Base-by-base conservation (phyloP, 1,140 invertebrate species). In the Zaprionus davidi region DNA sequence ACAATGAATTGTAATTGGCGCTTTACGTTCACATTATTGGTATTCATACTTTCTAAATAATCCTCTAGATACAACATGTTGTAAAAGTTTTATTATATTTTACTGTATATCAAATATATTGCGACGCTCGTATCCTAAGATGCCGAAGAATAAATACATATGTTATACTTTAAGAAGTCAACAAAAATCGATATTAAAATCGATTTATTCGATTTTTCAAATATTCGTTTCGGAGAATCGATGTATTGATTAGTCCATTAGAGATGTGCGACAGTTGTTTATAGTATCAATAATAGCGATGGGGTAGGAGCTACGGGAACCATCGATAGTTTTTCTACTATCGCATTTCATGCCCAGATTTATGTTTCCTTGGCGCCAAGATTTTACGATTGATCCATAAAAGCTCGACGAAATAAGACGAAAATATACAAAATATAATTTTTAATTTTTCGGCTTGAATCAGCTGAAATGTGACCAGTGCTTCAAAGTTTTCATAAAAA, bases 41-140 rank as follows among this genome's bases (percentile, higher is more conserved):
- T 91, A 1, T 90, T 96, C 97, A 95, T 95, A 98, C 97, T 98
- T 95, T 99, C 98, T 65, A 99, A 94, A 94, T 98, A 99, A 95
- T 99, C 98, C 94, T 99, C 98, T 75, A 99, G 94, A 93, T 98
- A 99, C 93, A 99, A 94, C 98, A 99, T 98, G 6, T 44, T n/a
- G 5, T 41, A 17, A 9, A 3, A 11, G 9, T 34, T 34, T 34
- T 9, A 5, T 17, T 34, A 11, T 9, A 5, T 17, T 17, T n/a
- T 44, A 17, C 7, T 44, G 41, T 9, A 44, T n/a, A 17, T 2
- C 15, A 7, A 44, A 2, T 17, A 7, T n/a, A 17, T 17, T n/a
- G 41, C 1, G n/a, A 44, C 41, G 15, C 41, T 44, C 6, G 3
- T n/a, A 0, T 41, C 5, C 6, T 41, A 41, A 44, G 17, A 2